Evolutionary conservation across 2,888 invertebrate genomes (phyloP).

Genomic region (Philonicus albiceps): DNA sequence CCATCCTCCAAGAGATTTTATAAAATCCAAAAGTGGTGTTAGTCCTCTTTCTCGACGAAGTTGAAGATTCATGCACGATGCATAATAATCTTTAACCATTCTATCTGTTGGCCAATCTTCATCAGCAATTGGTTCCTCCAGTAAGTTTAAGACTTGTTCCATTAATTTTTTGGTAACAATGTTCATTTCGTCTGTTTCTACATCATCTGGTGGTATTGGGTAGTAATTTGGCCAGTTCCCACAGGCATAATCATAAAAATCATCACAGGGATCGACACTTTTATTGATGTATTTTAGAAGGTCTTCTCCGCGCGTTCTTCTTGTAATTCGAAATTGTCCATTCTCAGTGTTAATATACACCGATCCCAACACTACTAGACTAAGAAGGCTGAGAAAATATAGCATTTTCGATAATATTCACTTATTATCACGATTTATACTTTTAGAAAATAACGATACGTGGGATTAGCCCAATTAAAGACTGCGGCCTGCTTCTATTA

Average conservation of each 20-base stretch:
- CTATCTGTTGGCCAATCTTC: background rate
- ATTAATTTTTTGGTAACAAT: background rate
- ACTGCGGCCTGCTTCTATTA: background rate
- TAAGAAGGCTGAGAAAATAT: background rate
- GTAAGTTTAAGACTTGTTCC: background rate
- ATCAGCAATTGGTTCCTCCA: background rate
- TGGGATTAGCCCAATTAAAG: background rate
- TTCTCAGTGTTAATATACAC: background rate
- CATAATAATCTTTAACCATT: background rate
- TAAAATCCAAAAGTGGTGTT: background rate
- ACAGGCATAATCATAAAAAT: slow-evolving; percentile 19
- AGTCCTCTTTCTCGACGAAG: background rate
- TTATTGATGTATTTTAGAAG: background rate
- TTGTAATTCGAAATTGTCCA: background rate
- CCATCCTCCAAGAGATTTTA: slow-evolving; percentile 6
- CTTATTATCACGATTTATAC: background rate
- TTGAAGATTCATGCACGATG: background rate
- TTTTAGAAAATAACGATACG: background rate
- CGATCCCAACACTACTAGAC: background rate
- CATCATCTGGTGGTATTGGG: background rate
- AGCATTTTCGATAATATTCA: background rate
- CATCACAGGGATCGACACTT: slow-evolving; percentile 3
- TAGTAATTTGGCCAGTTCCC: background rate
- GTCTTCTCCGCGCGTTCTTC: background rate
- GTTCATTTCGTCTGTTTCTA: background rate